A percentile compares a stretch with the other conserved stretches of the same genome.
phyloP scores from a whole-genome alignment of 2,797 vertebrate species.

The Nannoperca australis region DNA sequence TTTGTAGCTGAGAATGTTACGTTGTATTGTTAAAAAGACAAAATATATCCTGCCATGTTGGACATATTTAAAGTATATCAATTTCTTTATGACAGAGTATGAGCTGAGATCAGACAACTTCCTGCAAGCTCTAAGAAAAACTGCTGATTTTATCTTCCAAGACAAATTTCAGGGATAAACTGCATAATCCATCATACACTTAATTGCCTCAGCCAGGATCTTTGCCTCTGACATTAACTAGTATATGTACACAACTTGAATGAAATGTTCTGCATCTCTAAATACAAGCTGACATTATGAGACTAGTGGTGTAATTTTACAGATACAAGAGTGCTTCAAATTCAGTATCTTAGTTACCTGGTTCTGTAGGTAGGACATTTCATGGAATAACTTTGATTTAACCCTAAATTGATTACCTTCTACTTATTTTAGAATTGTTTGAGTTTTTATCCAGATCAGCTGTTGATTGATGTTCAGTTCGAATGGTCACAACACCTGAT shows the following conservation, averaged over 20 bases:
- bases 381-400: neutral
- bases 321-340: neutral
- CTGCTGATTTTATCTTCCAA: constrained; percentile 63
- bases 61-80: constrained; percentile 46
- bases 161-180: constrained; percentile 63
- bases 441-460: neutral
- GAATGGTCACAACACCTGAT: neutral
- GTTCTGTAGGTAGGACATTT: neutral
- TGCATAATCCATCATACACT: constrained; percentile 62
- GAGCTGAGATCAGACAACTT: constrained; percentile 48
- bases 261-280: constrained; percentile 29
- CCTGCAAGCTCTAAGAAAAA: constrained; percentile 34
- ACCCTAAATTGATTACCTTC: neutral
- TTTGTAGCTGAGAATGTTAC: constrained; percentile 8
- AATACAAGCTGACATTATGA: constrained; percentile 8
- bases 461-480: neutral
- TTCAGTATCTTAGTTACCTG: constrained; percentile 1
- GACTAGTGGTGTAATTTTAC: constrained; percentile 14
- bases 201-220: constrained; percentile 65
- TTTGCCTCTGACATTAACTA: constrained; percentile 42
- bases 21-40: neutral
- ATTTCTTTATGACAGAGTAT: constrained; percentile 46
- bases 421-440: neutral
- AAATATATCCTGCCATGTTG: neutral
- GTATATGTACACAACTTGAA: constrained; percentile 38